phyloP scores from a whole-genome alignment of 2,113 vertebrate species.

The Phasianus colchicus region DNA sequence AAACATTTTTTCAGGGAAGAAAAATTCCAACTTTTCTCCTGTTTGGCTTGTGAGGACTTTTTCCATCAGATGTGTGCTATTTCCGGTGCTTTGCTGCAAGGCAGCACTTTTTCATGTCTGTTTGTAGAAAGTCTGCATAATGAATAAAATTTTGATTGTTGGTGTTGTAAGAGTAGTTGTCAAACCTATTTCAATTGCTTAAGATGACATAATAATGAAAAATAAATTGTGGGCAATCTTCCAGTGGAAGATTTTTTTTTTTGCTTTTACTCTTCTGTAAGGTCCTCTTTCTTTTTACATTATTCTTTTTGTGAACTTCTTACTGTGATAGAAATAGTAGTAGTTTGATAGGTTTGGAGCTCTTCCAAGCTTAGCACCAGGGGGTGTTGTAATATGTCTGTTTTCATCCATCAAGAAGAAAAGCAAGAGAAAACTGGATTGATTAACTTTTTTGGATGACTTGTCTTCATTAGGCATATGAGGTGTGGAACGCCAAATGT shows the following conservation, averaged over 20 bases:
- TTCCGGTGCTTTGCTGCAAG: background rate
- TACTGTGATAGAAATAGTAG: background rate
- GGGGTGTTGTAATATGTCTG: background rate
- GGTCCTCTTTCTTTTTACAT: background rate
- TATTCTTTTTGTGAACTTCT: background rate
- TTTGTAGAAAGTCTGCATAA: background rate
- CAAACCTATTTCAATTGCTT: background rate
- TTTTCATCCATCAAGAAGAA: background rate
- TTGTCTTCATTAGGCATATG: background rate
- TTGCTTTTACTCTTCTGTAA: accelerated
- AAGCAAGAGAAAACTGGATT: background rate
- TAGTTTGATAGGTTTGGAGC: background rate
- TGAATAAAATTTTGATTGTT: background rate
- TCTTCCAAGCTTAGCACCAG: background rate
- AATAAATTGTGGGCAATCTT: background rate
- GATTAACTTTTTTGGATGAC: background rate
- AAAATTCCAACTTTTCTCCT: background rate
- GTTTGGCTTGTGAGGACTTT: background rate
- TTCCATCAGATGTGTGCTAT: background rate
- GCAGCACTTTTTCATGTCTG: background rate
- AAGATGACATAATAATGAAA: background rate
- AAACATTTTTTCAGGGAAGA: background rate
- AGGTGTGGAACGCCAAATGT: background rate
- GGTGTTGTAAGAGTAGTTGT: background rate
- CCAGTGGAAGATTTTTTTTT: background rate